phyloP scores from a whole-genome alignment of 2,113 vertebrate species.

The Herpetotheres cachinnans region DNA sequence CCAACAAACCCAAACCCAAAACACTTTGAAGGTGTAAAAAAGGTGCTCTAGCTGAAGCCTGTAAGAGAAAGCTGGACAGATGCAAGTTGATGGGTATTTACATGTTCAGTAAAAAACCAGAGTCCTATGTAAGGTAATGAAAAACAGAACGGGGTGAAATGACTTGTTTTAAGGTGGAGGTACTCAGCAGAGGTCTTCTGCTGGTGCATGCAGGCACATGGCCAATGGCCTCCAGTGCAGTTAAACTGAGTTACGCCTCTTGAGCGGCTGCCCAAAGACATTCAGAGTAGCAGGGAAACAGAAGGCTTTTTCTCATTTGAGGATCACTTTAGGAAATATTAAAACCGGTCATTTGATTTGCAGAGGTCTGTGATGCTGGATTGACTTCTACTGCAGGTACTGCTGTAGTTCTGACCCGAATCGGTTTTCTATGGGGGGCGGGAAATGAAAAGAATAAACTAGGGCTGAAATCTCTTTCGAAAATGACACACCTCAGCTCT shows the following conservation, averaged over 20 bases:
- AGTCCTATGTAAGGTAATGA: neutral
- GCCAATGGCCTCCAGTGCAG: constrained; percentile 10
- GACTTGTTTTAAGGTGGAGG: neutral
- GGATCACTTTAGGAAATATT: neutral
- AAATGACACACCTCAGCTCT: neutral
- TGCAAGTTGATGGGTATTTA: neutral
- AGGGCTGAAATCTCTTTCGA: neutral
- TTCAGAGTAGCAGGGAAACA: neutral
- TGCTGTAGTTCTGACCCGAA: neutral
- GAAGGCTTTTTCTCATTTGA: constrained; percentile 5
- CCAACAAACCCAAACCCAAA: neutral
- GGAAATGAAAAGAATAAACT: neutral
- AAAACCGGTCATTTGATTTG: neutral
- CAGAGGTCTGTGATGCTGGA: neutral
- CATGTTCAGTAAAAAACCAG: neutral
- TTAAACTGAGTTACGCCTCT: neutral
- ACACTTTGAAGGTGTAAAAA: neutral
- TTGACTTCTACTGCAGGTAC: neutral
- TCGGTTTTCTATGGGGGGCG: neutral
- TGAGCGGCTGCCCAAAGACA: neutral
- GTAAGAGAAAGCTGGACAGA: neutral
- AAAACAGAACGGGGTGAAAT: neutral
- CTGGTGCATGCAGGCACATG: neutral
- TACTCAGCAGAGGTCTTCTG: neutral
- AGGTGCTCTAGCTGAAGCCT: neutral